Evolutionary conservation across 2,888 invertebrate genomes (phyloP), one percentile per base, ranked within the genome.

Genomic region (Nasonovia ribisnigri): DNA sequence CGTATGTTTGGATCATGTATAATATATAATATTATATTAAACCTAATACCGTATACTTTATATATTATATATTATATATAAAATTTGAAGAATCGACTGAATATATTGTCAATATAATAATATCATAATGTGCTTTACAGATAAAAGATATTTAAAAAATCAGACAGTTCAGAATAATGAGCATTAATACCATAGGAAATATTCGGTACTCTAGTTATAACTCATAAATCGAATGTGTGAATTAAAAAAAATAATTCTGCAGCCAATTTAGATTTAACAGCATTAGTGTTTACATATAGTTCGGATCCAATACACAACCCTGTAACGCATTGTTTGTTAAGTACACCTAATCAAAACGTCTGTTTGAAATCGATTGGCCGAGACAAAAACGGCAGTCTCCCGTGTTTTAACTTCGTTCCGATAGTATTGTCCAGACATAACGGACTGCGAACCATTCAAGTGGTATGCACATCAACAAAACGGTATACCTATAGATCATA

Each of bases 311-410:
- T 36, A 77, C 36, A 36, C 36, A 77, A 77, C 20, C 77, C 20
- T 36, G 11, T n/a, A 67, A 67, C n/a, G 67, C 11, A n/a, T n/a
- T 77, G 36, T 6, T 16, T 1, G 36, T 67, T 67, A 67, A 67
- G 13, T 77, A 77, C 36, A 5, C 36, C 77, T 36, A 36, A 20
- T 77, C 36, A n/a, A 36, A 36, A 77, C 20, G 77, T 77, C 36
- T 36, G 77, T 77, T 77, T 77, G 77, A 77, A 77, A 67, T 16
- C 67, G n/a, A 67, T n/a, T n/a, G n/a, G 67, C n/a, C n/a, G n/a
- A 67, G 67, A 16, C 36, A n/a, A 5, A 36, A 36, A 77, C n/a
- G 8, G 20, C 77, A 6, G 36, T 36, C 20, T 36, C 36, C 5
- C 20, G 20, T 77, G 77, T 77, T 77, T 77, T 36, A 36, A 77